Evolutionary conservation across 2,888 invertebrate genomes (phyloP), one percentile per base, ranked within the genome.

Genomic region (Ectemnius continuus): DNA sequence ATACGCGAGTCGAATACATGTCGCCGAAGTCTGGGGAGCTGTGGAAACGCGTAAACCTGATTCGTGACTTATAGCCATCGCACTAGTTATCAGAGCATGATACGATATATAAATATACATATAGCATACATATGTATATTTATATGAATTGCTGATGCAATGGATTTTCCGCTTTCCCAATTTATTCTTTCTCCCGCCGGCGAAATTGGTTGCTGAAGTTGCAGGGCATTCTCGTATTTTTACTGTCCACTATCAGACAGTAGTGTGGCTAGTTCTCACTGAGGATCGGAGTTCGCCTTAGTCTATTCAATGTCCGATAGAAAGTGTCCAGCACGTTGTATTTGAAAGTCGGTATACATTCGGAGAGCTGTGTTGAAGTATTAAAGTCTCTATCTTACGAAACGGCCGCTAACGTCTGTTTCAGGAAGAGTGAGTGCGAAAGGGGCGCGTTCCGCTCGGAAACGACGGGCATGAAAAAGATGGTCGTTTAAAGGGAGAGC

Each of bases 381-480:
- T 48, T 52, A 52, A 52, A 14, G 52, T 52, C 16, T 52, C 52
- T 52, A 52, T 52, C 16, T 52, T 13, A 13, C 14, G 52, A 52
- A 14, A 52, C 52, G 16, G 16, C 5, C 52, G n/a, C 52, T 52
- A 52, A 52, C 16, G 52, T 52, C 52, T 16, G 52, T 52, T 52
- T 52, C 8, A 16, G 16, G 52, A 8, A 36, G 13, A 52, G 16
- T 5, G 52, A 6, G 52, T 6, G 5, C 52, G 16, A 11, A 11
- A 4, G 36, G 36, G 36, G 36, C 8, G 36, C 36, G 36, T 36
- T 36, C 36, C n/a, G 52, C 52, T 52, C 6, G 52, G 52, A 52
- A 52, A 52, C 52, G 52, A 16, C 52, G 52, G 16, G 52, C 14
- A 52, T 52, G 52, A 52, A 16, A 52, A 16, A 52, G 52, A 52